Evolutionary conservation across 2,113 vertebrate genomes (phyloP).

Genomic region (Pteropus alecto): DNA sequence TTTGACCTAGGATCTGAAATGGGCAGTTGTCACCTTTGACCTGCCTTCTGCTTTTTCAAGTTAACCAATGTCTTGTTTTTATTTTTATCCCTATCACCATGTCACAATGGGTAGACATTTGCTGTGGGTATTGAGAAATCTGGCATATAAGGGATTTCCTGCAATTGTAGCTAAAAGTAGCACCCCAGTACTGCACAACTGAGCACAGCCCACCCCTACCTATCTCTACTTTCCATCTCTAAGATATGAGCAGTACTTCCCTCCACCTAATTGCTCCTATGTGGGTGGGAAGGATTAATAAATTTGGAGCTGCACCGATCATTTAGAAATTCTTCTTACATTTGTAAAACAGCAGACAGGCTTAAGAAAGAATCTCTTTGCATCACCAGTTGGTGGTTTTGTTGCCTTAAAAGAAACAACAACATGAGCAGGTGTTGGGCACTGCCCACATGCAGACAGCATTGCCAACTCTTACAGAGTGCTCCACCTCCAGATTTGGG

Average conservation of each 20-base stretch:
- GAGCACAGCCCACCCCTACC: not conserved
- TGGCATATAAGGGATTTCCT: constrained; percentile 21
- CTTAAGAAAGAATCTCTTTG: constrained; percentile 38
- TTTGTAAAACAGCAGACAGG: constrained; percentile 59
- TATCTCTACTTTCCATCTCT: not conserved
- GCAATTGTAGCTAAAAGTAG: not conserved
- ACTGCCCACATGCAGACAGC: constrained; percentile 43
- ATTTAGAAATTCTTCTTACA: constrained; percentile 38
- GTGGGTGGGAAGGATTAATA: constrained; percentile 68
- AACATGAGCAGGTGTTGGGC: constrained; percentile 64
- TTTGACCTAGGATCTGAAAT: not conserved
- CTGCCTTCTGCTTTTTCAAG: not conserved
- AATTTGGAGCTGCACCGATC: constrained; percentile 28
- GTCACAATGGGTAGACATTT: not conserved
- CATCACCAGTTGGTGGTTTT: constrained; percentile 49
- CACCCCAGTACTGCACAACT: not conserved
- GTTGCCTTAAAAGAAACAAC: constrained; percentile 58
- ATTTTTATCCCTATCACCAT: not conserved
- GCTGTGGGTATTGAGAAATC: not conserved
- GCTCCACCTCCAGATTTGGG: not conserved
- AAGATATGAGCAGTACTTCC: constrained; percentile 21
- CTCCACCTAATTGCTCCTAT: constrained; percentile 41
- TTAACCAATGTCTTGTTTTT: not conserved
- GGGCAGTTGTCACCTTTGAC: not conserved
- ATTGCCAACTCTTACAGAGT: not conserved